Conservation (phyloP, 2,797 vertebrate species). For the Salmo trutta region DNA sequence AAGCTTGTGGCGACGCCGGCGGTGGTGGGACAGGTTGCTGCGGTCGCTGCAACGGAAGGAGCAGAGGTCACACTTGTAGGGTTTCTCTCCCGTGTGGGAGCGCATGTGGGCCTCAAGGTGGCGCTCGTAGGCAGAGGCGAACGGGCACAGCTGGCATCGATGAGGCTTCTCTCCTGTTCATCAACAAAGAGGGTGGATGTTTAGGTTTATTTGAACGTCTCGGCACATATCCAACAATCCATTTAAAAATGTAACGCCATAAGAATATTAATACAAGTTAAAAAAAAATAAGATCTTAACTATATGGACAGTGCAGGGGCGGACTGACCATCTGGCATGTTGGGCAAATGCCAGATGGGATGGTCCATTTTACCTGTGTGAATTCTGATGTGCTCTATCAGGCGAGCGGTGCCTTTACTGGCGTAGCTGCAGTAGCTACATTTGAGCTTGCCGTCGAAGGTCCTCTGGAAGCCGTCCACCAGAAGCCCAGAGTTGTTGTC, state of each 20-base stretch:
- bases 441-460: conserved; percentile 95
- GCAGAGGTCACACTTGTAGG: conserved; percentile 97
- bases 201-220: too few relatives aligned
- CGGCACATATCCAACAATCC: neutral
- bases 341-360: neutral
- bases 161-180: conserved; percentile 93
- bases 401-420: conserved; percentile 95
- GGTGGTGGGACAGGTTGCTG: conserved; percentile 97
- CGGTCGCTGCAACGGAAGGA: conserved; percentile 97
- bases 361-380: conserved; percentile 85
- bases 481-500: conserved; percentile 90
- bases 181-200: conserved; percentile 17
- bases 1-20: conserved; percentile 94
- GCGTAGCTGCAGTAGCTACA: conserved; percentile 98
- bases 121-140: conserved; percentile 96
- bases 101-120: conserved; percentile 98
- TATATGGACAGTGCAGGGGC: neutral
- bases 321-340: neutral
- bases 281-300: neutral
- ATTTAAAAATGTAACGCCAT: neutral
- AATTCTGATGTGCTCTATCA: conserved; percentile 96
- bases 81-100: conserved; percentile 97
- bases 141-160: conserved; percentile 94
- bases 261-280: neutral
- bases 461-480: conserved; percentile 96